These are phyloP conservation scores for Ormia ochracea DNA, from an alignment of 2,888 invertebrate species.

Conservation along the genomic window DNA sequence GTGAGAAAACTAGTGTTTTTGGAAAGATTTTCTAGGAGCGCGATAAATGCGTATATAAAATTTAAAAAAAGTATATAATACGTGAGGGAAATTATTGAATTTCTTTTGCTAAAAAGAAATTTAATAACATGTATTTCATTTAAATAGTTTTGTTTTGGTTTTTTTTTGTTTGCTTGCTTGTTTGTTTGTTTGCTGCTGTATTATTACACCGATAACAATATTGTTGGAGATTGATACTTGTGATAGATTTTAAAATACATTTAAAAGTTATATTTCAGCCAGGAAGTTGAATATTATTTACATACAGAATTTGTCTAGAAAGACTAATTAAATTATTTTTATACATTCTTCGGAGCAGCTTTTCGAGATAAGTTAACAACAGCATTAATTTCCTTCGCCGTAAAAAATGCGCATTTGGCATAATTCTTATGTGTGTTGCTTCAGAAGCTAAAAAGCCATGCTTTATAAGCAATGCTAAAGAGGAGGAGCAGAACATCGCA, in stretches of 20 bases:
- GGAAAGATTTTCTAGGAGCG: constrained; percentile 34
- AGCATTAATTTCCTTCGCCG: too few relatives aligned
- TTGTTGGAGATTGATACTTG: not conserved
- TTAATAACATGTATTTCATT: constrained; percentile 32
- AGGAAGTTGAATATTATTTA: not conserved
- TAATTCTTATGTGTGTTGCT: too few relatives aligned
- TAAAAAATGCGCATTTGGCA: too few relatives aligned
- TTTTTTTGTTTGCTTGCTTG: too few relatives aligned
- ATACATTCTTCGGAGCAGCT: too few relatives aligned
- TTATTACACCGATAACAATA: constrained; percentile 16
- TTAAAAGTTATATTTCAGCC: not conserved
- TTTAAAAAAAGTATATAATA: constrained; percentile 37
- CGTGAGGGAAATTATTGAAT: constrained; percentile 30
- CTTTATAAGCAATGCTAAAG: too few relatives aligned
- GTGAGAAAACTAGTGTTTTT: constrained; percentile 53
- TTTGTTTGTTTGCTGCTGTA: constrained; percentile 15
- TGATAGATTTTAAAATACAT: not conserved
- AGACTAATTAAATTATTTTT: too few relatives aligned
- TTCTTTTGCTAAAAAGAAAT: constrained; percentile 1
- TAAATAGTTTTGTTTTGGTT: constrained; percentile 34
- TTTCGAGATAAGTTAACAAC: too few relatives aligned
- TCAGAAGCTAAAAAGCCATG: too few relatives aligned
- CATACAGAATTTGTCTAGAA: too few relatives aligned
- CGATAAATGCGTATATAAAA: constrained; percentile 16
- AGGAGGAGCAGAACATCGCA: too few relatives aligned